Base-by-base conservation (phyloP, 2,113 vertebrate genomes). In the Oryzias celebensis region DNA sequence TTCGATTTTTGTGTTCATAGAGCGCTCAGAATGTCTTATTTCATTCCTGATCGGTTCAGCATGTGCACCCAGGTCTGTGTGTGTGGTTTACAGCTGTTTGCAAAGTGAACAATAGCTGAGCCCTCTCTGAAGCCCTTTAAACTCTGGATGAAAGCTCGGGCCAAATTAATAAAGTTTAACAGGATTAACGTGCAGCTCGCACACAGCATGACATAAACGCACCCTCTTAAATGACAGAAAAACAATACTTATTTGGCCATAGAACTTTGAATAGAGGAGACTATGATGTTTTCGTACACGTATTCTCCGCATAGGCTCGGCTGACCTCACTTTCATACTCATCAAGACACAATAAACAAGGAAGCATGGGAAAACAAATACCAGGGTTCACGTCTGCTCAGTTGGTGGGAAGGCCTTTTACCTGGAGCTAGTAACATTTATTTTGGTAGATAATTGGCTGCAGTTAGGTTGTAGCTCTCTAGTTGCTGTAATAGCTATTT, bases 111-210 rank as follows among this genome's bases (percentile, higher is more conserved):
- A 78, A 85, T 71, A 80, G 77, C 73, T 65, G 79, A 80, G 72
- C 73, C 68, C 62, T 80, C 78, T 68, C 65, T 28, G 50, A 49
- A 62, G 65, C 47, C 74, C 54, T 55, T 67, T 86, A 88, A 88
- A 85, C 48, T 66, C 17, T 53, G 72, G 73, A 89, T 83, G 56
- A 86, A 89, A 82, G 81, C 66, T 78, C 31, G 58, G 61, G 85
- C 79, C 86, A 90, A 90, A 90, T 87, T 83, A 85, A 88, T 87
- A 87, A 85, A 85, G 50, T 71, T 71, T 78, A 84, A 89, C 54
- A 58, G 68, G 72, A 78, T 82, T 82, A 89, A 88, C 62, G 68
- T 89, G 86, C 74, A 69, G 60, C 71, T 77, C 52, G 57, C 86
- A 62, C 62, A 48, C 70, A 64, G 70, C 59, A 44, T 45, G 69